A percentile compares a stretch with the other conserved stretches of the same genome.
These are phyloP conservation scores for Calidris pugnax DNA, from an alignment of 2,113 vertebrate species.

Conservation along the genomic window DNA sequence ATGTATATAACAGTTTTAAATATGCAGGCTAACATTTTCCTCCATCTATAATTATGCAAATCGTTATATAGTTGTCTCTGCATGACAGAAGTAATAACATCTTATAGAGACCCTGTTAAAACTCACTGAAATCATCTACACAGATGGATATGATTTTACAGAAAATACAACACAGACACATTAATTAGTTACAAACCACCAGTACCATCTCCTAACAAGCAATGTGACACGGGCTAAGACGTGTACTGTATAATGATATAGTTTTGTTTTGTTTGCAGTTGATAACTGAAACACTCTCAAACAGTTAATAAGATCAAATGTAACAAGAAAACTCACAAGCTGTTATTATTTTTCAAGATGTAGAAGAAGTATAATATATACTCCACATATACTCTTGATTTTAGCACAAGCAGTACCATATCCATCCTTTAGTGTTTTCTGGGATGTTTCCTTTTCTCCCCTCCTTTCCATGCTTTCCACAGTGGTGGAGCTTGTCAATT, in stretches of 20 bases:
- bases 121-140: slow-evolving; percentile 22
- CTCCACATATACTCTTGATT: background rate
- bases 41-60: slow-evolving; percentile 48
- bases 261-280: background rate
- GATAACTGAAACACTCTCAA: background rate
- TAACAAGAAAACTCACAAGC: background rate
- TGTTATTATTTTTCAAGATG: background rate
- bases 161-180: slow-evolving; percentile 19
- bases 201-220: background rate
- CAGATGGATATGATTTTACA: slow-evolving; percentile 37
- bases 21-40: slow-evolving; percentile 13
- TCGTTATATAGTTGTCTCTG: background rate
- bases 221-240: background rate
- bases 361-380: background rate
- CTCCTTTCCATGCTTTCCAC: background rate
- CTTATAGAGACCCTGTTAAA: slow-evolving; percentile 44
- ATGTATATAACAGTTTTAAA: slow-evolving; percentile 46
- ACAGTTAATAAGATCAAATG: background rate
- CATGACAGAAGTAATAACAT: slow-evolving; percentile 10
- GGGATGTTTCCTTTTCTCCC: background rate
- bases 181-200: slow-evolving; percentile 40
- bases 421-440: background rate
- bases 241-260: background rate
- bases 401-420: background rate
- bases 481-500: background rate